These are phyloP conservation scores for Ammospiza caudacuta DNA, from an alignment of 2,113 vertebrate species.

Conservation along the genomic window DNA sequence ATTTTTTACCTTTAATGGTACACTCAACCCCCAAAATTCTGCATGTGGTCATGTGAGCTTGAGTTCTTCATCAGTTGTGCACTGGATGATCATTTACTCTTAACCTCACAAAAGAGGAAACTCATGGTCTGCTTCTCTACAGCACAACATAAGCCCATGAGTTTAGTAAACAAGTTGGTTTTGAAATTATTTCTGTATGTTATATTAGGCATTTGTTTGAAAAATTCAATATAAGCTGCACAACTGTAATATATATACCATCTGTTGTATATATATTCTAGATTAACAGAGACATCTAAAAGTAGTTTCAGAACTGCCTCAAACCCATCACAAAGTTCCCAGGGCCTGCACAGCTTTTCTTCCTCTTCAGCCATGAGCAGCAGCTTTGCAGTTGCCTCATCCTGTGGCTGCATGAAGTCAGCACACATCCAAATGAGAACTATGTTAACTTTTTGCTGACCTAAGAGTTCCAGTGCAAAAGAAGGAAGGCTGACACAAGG, in stretches of 20 bases:
- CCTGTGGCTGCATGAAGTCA: not conserved
- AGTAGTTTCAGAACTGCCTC: not conserved
- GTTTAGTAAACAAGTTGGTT: not conserved
- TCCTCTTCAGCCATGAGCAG: not conserved
- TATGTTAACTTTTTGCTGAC: not conserved
- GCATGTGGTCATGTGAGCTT: not conserved
- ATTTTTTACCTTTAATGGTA: not conserved
- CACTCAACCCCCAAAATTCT: not conserved
- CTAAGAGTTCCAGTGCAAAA: not conserved
- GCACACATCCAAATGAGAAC: not conserved
- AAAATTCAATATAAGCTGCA: not conserved
- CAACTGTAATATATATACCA: not conserved
- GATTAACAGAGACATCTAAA: not conserved
- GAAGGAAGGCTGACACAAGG: not conserved
- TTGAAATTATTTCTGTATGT: not conserved
- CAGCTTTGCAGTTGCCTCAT: constrained; percentile 9
- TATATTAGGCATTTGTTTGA: not conserved
- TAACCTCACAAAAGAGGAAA: not conserved
- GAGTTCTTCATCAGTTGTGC: not conserved
- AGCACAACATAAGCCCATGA: not conserved
- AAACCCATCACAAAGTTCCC: not conserved
- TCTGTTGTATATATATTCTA: not conserved
- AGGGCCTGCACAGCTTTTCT: not conserved
- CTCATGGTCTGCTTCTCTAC: not conserved
- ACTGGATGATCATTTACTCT: not conserved